Percentiles rank a stretch among this genome's conserved stretches.
phyloP scores from a whole-genome alignment of 2,797 vertebrate genomes.

The Centropyge bicolor region DNA sequence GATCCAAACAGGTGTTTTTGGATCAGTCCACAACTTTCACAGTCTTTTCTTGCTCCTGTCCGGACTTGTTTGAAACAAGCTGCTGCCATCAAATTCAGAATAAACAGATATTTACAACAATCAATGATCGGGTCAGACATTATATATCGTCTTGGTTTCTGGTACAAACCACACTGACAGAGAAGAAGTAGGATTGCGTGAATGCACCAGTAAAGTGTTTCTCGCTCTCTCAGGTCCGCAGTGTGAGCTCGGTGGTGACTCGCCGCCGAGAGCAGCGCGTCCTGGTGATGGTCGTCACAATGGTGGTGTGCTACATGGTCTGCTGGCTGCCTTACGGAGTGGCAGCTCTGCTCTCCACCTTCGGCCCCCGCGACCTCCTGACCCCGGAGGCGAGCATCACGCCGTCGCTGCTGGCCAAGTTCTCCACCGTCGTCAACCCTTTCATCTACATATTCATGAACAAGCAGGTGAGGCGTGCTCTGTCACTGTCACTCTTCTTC shows the following conservation, averaged over 20 bases:
- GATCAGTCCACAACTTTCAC: too few species aligned
- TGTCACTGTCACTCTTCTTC: neutral
- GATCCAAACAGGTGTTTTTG: too few species aligned
- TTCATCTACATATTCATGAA: conserved; percentile 90
- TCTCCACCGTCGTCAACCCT: conserved; percentile 88
- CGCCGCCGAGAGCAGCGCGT: conserved; percentile 82
- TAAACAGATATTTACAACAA: too few species aligned
- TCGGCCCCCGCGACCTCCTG: conserved; percentile 82
- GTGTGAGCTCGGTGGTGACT: conserved; percentile 68
- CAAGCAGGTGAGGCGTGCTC: conserved; percentile 84
- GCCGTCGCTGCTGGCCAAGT: conserved; percentile 88
- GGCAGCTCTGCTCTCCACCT: conserved; percentile 84
- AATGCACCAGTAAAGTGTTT: neutral
- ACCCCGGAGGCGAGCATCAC: conserved; percentile 83
- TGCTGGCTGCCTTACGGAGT: conserved; percentile 89
- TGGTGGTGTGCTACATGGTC: conserved; percentile 88
- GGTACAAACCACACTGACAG: too few species aligned
- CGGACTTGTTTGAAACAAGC: too few species aligned
- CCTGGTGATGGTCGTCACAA: conserved; percentile 85
- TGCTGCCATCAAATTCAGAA: too few species aligned
- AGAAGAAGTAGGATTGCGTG: too few species aligned
- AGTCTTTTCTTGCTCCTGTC: too few species aligned
- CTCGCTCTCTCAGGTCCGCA: conserved; percentile 74
- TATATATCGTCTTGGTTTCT: too few species aligned
- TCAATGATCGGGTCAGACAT: too few species aligned